Percentiles rank a stretch among this genome's conserved stretches.
These are phyloP conservation scores for Moxostoma hubbsi DNA, from an alignment of 2,797 vertebrate genomes.

Conservation along the genomic window DNA sequence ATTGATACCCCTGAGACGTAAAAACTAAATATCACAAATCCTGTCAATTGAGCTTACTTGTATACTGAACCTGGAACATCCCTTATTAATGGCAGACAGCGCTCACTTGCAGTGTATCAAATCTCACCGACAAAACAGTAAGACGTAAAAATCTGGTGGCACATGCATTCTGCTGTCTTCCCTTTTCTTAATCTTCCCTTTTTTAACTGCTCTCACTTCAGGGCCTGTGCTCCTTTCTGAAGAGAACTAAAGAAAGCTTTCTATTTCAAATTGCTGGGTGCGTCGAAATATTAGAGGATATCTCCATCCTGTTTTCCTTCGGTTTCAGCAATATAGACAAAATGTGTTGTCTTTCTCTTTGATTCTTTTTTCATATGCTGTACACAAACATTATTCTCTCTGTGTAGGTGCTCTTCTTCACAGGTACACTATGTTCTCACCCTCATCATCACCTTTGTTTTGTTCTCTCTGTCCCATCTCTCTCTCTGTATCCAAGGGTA, in stretches of 20 bases:
- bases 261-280: slow-evolving; percentile 67
- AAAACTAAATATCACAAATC: no score
- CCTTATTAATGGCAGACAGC: slow-evolving; percentile 15
- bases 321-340: background rate
- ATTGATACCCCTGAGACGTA: no score
- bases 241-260: slow-evolving; percentile 30
- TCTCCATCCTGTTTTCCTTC: slow-evolving; percentile 65
- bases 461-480: slow-evolving; percentile 47
- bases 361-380: background rate
- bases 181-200: slow-evolving; percentile 41
- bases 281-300: slow-evolving; percentile 72
- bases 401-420: background rate
- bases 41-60: no score
- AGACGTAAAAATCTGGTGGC: background rate
- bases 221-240: slow-evolving; percentile 56
- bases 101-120: slow-evolving; percentile 51
- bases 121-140: slow-evolving; percentile 60
- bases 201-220: slow-evolving; percentile 47
- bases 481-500: no score
- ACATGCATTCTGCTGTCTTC: background rate
- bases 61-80: background rate
- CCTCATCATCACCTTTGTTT: background rate
- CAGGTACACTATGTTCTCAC: background rate
- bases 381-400: background rate
- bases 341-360: background rate